Evolutionary conservation across 2,113 vertebrate genomes (phyloP).

Genomic region (Hassar affinis): DNA sequence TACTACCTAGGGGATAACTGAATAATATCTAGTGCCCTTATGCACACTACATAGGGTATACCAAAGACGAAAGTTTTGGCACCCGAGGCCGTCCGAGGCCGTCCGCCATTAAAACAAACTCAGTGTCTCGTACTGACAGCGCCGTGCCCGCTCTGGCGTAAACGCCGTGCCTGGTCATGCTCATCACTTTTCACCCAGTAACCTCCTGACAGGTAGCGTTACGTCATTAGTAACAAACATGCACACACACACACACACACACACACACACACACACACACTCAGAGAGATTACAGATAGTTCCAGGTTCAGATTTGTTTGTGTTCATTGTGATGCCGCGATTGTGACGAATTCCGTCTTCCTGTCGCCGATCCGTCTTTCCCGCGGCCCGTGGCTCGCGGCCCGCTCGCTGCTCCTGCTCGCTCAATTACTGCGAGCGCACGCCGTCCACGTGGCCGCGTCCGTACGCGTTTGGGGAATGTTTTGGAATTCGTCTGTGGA

Average conservation of each 20-base stretch:
- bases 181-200: not conserved
- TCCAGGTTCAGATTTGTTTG: not conserved
- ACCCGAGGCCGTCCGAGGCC: not conserved
- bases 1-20: no score
- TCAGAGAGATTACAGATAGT: no score
- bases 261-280: not conserved
- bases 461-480: not conserved
- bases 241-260: not conserved
- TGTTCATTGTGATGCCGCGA: not conserved
- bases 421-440: not conserved
- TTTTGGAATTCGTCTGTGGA: conserved; percentile 4
- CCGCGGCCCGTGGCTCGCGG: not conserved
- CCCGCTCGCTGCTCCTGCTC: conserved; percentile 6
- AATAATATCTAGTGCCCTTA: no score
- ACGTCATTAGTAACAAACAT: not conserved
- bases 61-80: not conserved
- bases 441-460: not conserved
- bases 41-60: no score
- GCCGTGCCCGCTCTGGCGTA: not conserved
- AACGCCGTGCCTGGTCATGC: not conserved
- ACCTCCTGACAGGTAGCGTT: not conserved
- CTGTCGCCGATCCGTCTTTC: not conserved
- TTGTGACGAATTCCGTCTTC: not conserved
- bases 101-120: not conserved
- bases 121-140: not conserved